Conservation (phyloP, 2,888 invertebrate genomes). For the Temnothorax rugatulus region DNA sequence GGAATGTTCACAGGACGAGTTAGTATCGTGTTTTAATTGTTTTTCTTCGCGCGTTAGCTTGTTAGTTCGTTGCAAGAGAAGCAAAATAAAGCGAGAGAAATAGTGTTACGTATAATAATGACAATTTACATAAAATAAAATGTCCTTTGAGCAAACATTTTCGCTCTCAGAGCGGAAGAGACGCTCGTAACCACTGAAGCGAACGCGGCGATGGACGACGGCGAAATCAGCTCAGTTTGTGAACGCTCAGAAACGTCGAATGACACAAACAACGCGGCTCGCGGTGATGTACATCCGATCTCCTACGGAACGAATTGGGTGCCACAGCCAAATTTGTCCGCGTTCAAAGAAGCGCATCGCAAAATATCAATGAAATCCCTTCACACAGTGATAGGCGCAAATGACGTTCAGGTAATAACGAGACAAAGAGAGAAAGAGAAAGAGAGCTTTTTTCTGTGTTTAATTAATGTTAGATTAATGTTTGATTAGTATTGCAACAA, state of each 20-base stretch:
- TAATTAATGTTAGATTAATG: background rate
- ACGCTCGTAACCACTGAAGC: background rate
- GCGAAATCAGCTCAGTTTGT: slow-evolving; percentile 74
- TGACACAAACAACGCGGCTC: slow-evolving; percentile 57
- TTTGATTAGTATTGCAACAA: background rate
- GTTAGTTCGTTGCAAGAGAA: background rate
- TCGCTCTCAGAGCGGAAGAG: slow-evolving; percentile 32
- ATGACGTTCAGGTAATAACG: slow-evolving; percentile 56
- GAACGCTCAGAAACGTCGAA: slow-evolving; percentile 77
- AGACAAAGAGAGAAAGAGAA: slow-evolving; percentile 37
- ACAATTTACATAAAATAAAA: background rate
- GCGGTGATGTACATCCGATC: slow-evolving; percentile 72
- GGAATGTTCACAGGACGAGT: slow-evolving; percentile 50
- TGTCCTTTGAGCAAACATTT: background rate
- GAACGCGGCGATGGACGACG: slow-evolving; percentile 62
- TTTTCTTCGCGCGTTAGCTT: background rate
- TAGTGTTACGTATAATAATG: background rate
- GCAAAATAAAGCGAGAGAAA: background rate
- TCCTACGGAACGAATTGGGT: slow-evolving; percentile 80
- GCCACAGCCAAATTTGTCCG: slow-evolving; percentile 73
- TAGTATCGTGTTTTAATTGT: slow-evolving; percentile 8
- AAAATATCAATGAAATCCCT: slow-evolving; percentile 76
- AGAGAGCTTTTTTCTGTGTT: background rate
- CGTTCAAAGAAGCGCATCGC: slow-evolving; percentile 66
- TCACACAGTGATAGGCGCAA: slow-evolving; percentile 69